Percentiles rank a stretch among this genome's conserved stretches.
Evolutionary conservation across 1,140 invertebrate genomes (phyloP).

Genomic region (Orussus abietinus): DNA sequence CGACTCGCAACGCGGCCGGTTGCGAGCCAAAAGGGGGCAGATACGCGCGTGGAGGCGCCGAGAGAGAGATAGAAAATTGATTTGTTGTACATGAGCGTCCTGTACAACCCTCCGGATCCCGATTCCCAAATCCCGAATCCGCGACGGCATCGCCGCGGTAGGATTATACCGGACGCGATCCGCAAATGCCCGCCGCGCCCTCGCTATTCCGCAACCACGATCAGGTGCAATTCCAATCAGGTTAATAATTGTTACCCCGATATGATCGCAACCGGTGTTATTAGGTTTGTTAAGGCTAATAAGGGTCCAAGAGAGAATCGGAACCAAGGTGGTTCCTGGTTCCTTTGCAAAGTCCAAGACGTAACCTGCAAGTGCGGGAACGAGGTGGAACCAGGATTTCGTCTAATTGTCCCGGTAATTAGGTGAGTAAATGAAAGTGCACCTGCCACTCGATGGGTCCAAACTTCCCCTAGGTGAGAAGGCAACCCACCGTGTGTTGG

Average conservation of each 20-base stretch:
- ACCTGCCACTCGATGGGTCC: too few relatives aligned
- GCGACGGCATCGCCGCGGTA: slow-evolving; percentile 11
- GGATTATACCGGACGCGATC: slow-evolving; percentile 32
- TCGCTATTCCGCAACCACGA: slow-evolving; percentile 36
- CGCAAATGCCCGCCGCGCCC: slow-evolving; percentile 9
- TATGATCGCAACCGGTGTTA: too few relatives aligned
- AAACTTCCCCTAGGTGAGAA: too few relatives aligned
- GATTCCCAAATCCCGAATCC: slow-evolving; percentile 23
- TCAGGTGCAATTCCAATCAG: slow-evolving; percentile 50
- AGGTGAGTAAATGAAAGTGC: too few relatives aligned
- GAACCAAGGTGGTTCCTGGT: too few relatives aligned
- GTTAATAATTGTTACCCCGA: slow-evolving; percentile 51
- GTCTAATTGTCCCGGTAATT: too few relatives aligned
- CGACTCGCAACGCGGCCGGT: not conserved
- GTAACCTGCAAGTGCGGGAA: too few relatives aligned
- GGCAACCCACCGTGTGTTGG: too few relatives aligned
- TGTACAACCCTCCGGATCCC: slow-evolving; percentile 26
- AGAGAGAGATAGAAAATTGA: slow-evolving; percentile 25
- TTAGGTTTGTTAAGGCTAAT: too few relatives aligned
- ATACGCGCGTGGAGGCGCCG: slow-evolving; percentile 5
- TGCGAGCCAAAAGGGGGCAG: slow-evolving; percentile 8
- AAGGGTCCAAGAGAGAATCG: too few relatives aligned
- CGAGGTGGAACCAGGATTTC: too few relatives aligned
- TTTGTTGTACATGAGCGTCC: slow-evolving; percentile 27
- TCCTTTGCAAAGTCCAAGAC: too few relatives aligned